Base-by-base conservation (phyloP, 2,888 invertebrate genomes). In the Piscicola geometra region DNA sequence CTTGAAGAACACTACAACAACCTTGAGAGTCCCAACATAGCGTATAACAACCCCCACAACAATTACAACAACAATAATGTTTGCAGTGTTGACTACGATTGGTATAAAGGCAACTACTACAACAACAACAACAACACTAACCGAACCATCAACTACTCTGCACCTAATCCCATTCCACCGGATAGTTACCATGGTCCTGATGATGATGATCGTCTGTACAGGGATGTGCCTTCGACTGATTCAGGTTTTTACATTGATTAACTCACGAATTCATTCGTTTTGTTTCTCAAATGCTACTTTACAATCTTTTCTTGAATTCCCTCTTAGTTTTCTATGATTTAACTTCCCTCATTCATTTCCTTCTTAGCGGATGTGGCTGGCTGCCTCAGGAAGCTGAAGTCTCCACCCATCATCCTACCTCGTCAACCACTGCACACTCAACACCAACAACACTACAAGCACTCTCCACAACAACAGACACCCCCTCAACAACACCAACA, bases 41-140 rank as follows among this genome's bases (percentile, higher is more conserved):
- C 9, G 3, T 15, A n/a, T 56, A n/a, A 25, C 21, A 56, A 25
- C 60, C 5, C 9, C 21, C 3, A 56, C 60, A 25, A 25, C 21
- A 56, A 56, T 21, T 15, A 18, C 60, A 18, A 18, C 25, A 18
- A 56, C 60, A 18, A 25, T 21, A 3, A 25, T 56, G 60, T 18
- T 5, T 25, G n/a, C 60, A 3, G 3, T 25, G 3, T 18, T 21
- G 9, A 25, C 60, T 25, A 18, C 21, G n/a, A 56, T 21, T 3
- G n/a, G n/a, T 30, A 52, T 28, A 28, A 50, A 3, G 41, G 15
- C 56, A 71, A 71, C 71, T 30, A 28, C 71, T 30, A 30, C 71
- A 52, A 30, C 71, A 50, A 30, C 73, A 64, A 25, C 12, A 28
- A 21, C 60, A 33, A 1, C 36, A 5, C 2, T 32, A n/a, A n/a